phyloP scores from a whole-genome alignment of 2,797 vertebrate species.

The Poecilia picta region DNA sequence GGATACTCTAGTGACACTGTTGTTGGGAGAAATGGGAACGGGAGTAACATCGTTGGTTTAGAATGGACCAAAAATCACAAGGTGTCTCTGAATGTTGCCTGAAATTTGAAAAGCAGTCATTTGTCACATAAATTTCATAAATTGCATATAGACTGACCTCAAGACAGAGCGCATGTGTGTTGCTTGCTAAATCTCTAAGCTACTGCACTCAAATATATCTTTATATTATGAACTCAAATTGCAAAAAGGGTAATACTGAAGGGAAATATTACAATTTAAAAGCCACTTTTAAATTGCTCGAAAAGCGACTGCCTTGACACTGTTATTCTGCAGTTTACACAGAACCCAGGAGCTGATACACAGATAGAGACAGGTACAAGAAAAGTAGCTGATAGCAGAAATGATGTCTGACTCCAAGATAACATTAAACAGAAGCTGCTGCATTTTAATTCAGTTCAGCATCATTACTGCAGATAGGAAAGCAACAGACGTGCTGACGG shows the following conservation, averaged over 20 bases:
- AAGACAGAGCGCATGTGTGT: not conserved
- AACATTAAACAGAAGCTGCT: slow-evolving; percentile 46
- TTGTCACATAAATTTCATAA: not conserved
- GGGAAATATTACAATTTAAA: not conserved
- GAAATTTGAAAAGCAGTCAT: not conserved
- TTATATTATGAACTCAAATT: not conserved
- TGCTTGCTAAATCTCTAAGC: not conserved
- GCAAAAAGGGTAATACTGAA: not conserved
- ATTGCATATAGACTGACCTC: not conserved
- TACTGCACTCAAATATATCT: not conserved
- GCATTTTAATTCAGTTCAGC: slow-evolving; percentile 48
- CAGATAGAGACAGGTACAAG: slow-evolving; percentile 63
- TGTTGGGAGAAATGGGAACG: not conserved
- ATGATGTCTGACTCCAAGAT: slow-evolving; percentile 43
- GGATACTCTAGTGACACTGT: not conserved
- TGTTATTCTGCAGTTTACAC: slow-evolving; percentile 45
- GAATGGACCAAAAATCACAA: not conserved
- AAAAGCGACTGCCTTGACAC: slow-evolving; percentile 24
- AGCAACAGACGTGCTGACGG: slow-evolving; percentile 44
- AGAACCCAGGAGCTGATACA: slow-evolving; percentile 51
- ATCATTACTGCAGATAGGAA: slow-evolving; percentile 49
- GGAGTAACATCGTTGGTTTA: not conserved
- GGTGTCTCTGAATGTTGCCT: not conserved
- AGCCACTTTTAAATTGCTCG: slow-evolving; percentile 19
- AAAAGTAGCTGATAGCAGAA: slow-evolving; percentile 63